Conservation (phyloP, 2,113 vertebrate genomes). For the Clarias macrocephalus region DNA sequence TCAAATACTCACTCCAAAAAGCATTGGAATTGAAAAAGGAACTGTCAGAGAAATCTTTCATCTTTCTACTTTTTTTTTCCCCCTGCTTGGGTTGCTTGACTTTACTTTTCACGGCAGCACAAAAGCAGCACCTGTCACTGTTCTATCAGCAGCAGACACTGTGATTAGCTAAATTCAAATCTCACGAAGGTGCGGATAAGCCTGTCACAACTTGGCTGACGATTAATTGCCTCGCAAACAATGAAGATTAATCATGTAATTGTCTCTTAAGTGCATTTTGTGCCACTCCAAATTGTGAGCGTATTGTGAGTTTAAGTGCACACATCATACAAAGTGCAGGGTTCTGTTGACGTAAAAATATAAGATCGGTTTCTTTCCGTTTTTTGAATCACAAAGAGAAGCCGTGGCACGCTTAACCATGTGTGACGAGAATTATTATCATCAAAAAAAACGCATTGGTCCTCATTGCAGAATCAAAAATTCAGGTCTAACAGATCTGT, state of each 20-base stretch:
- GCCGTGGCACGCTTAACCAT: background rate
- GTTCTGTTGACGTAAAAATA: background rate
- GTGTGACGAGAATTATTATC: background rate
- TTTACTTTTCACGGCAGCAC: background rate
- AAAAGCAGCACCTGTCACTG: conserved; percentile 26
- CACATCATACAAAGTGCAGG: background rate
- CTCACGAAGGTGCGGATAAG: background rate
- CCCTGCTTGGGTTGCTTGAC: background rate
- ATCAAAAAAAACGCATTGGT: background rate
- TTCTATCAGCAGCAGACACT: background rate
- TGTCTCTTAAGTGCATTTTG: conserved; percentile 16
- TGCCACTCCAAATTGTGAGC: background rate
- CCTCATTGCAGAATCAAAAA: background rate
- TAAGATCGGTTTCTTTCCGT: background rate
- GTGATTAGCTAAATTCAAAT: conserved; percentile 23
- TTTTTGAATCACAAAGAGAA: background rate
- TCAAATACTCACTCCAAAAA: background rate
- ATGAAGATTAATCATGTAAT: conserved; percentile 20
- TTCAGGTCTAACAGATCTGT: no score
- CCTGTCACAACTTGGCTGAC: conserved; percentile 24
- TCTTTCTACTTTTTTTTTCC: background rate
- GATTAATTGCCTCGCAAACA: conserved; percentile 16
- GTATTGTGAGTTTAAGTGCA: background rate
- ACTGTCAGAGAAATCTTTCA: background rate
- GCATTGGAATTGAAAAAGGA: background rate